phyloP scores from a whole-genome alignment of 2,113 vertebrate genomes.

The Poicephalus meyeri region DNA sequence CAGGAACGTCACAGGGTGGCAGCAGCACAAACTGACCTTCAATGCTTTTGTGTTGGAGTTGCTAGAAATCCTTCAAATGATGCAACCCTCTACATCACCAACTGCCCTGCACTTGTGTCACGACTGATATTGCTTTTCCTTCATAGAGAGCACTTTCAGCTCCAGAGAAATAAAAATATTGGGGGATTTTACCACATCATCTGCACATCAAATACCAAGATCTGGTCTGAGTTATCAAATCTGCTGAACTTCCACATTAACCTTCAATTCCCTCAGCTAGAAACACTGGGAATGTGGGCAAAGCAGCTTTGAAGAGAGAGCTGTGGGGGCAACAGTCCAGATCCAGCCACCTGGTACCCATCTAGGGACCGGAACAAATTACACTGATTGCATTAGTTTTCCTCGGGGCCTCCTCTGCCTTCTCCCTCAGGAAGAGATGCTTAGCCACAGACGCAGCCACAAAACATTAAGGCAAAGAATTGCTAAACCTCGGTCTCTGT shows the following conservation, averaged over 20 bases:
- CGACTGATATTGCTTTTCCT: neutral
- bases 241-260: neutral
- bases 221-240: neutral
- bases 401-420: rapidly evolving
- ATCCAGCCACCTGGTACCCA: rapidly evolving
- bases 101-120: neutral
- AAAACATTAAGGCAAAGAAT: neutral
- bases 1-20: neutral
- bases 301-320: neutral
- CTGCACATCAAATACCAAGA: neutral
- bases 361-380: neutral
- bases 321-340: neutral
- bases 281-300: rapidly evolving
- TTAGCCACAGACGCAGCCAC: neutral
- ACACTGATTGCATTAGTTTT: rapidly evolving
- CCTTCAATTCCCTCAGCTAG: neutral
- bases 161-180: neutral
- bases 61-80: neutral
- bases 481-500: neutral
- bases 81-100: neutral
- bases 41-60: neutral
- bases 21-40: neutral
- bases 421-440: neutral
- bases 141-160: neutral
- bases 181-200: neutral